A percentile compares a stretch with the other conserved stretches of the same genome.
Evolutionary conservation across 2,797 vertebrate genomes (phyloP).

Genomic region (Notolepis coatsorum): DNA sequence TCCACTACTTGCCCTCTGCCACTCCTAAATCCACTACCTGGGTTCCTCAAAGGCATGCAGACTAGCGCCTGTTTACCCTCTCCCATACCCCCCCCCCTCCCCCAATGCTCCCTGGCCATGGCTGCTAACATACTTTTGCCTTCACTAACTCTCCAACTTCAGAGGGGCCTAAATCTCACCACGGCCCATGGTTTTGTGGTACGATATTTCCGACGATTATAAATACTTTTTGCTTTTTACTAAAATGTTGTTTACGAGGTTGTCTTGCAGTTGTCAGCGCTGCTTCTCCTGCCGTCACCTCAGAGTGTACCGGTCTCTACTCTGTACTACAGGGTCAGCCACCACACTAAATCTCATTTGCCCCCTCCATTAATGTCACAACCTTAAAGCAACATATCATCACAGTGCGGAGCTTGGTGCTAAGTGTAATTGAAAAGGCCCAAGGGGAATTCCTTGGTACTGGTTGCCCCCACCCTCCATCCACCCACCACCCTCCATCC

Average conservation of each 20-base stretch:
- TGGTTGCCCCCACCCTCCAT: constrained; percentile 49
- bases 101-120: constrained; percentile 42
- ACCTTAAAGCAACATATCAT: constrained; percentile 80
- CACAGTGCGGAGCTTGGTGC: constrained; percentile 67
- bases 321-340: constrained; percentile 66
- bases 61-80: constrained; percentile 46
- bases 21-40: constrained; percentile 62
- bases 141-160: constrained; percentile 50
- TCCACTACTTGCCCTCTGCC: constrained; percentile 41
- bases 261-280: constrained; percentile 10
- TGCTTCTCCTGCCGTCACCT: constrained; percentile 13
- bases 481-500: constrained; percentile 66
- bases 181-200: constrained; percentile 12
- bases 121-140: constrained; percentile 45
- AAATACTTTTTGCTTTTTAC: constrained; percentile 12
- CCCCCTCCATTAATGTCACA: constrained; percentile 77
- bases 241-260: constrained; percentile 21
- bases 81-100: constrained; percentile 53
- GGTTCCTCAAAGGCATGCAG: constrained; percentile 59
- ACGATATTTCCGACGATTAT: constrained; percentile 28
- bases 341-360: constrained; percentile 76
- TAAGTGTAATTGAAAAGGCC: constrained; percentile 84
- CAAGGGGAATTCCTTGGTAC: constrained; percentile 75
- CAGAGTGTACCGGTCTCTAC: constrained; percentile 28
- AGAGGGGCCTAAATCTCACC: constrained; percentile 33